Conservation (phyloP, 2,888 invertebrate species). For the Rosalia funebris region DNA sequence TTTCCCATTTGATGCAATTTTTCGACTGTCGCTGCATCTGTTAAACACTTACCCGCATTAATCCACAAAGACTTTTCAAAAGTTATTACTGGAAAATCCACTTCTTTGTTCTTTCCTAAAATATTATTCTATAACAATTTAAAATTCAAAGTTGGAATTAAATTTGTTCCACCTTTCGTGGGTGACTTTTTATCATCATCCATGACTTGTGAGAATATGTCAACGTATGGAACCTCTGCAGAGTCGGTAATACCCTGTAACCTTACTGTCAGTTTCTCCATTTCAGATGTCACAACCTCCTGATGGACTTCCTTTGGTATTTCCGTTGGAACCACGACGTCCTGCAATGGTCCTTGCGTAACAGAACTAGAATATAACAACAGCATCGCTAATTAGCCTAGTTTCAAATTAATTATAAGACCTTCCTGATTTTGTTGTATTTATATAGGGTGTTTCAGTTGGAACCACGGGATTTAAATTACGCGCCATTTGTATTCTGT, state of each 20-base stretch:
- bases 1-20: too few relatives aligned
- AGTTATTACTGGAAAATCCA: conserved; percentile 43
- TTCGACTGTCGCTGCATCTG: too few relatives aligned
- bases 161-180: conserved; percentile 32
- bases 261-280: conserved; percentile 47
- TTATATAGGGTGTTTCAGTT: too few relatives aligned
- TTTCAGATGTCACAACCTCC: conserved; percentile 46
- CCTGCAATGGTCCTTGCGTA: conserved; percentile 57
- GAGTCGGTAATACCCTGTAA: conserved; percentile 41
- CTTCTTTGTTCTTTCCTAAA: conserved; percentile 33
- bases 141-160: not conserved
- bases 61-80: conserved; percentile 55
- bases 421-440: too few relatives aligned
- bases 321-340: conserved; percentile 56
- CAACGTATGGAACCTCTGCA: conserved; percentile 46
- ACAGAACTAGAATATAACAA: too few relatives aligned
- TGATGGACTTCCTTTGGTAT: conserved; percentile 49
- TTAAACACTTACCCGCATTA: conserved; percentile 37
- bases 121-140: not conserved
- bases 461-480: too few relatives aligned
- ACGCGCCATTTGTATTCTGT: too few relatives aligned
- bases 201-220: conserved; percentile 46
- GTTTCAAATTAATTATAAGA: too few relatives aligned
- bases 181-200: conserved; percentile 39
- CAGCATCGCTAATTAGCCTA: too few relatives aligned